These are phyloP conservation scores for Podabrus alpinus DNA, from an alignment of 2,888 invertebrate genomes.

Conservation along the genomic window DNA sequence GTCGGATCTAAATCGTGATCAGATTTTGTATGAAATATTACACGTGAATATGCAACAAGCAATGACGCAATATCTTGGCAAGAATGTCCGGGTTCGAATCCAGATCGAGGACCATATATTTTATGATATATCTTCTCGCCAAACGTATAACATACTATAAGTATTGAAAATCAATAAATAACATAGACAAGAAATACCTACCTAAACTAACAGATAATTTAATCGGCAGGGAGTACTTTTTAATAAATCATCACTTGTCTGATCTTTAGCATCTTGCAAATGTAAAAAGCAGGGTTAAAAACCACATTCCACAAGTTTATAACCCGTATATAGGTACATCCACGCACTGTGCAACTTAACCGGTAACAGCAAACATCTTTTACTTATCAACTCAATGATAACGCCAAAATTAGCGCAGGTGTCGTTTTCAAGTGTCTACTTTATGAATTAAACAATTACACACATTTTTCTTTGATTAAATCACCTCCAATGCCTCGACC, in stretches of 20 bases:
- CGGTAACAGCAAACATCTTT: conserved; percentile 19
- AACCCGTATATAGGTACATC: conserved; percentile 19
- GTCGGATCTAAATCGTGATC: neutral
- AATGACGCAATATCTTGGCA: too few relatives aligned
- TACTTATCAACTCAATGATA: neutral
- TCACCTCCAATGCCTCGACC: conserved; percentile 9
- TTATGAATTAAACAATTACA: neutral
- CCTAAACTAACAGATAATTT: neutral
- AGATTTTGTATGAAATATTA: neutral
- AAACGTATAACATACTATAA: too few relatives aligned
- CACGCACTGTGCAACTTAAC: conserved; percentile 24
- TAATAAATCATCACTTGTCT: conserved; percentile 15
- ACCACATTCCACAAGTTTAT: conserved; percentile 26
- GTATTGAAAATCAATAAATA: neutral
- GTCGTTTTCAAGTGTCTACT: neutral
- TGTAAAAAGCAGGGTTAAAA: conserved; percentile 18
- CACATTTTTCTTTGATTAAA: conserved; percentile 2
- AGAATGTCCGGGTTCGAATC: neutral
- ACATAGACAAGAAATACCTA: conserved; percentile 1
- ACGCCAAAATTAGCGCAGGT: neutral
- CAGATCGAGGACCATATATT: neutral
- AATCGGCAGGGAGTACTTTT: conserved; percentile 11
- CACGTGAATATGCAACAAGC: too few relatives aligned
- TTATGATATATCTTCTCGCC: neutral
- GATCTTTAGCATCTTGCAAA: conserved; percentile 7